Evolutionary conservation across 1,140 invertebrate genomes (phyloP), one percentile per base, ranked within the genome.

Genomic region (Zaprionus camerounensis): DNA sequence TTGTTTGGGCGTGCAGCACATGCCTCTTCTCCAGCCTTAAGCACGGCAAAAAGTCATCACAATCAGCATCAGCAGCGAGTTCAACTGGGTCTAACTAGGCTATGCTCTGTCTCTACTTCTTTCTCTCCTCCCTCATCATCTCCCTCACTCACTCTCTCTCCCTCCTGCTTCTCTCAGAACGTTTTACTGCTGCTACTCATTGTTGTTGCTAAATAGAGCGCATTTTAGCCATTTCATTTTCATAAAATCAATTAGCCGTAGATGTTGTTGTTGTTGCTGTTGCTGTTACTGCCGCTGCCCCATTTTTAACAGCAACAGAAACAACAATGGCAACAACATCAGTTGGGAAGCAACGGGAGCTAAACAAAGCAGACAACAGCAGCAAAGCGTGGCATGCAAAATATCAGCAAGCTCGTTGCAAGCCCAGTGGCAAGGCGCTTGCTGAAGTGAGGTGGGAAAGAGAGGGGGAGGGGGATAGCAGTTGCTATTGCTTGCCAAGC

Each of bases 151-250:
- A 9, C 56, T 46, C 51, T 28, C 44, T 65, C 56, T 31, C 26
- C 22, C 28, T 22, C 61, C 56, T 26, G 26, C 31, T 64, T 17
- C 51, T 24, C 55, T 41, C 17, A 36, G 17, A 26, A 24, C 53
- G 15, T 53, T 22, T 46, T 34, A 24, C 69, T 61, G 17, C 73
- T 9, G 13, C 28, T 13, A 24, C 22, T 49, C 78, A 90, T 85
- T 90, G 81, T 88, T 90, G 81, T 81, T 88, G 85, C 76, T 78
- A 88, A 88, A 88, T 88, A 88, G 85, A 90, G 85, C 85, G 78
- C 80, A 85, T 81, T 88, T 85, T 85, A 81, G 85, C 84, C 84
- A 90, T 90, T 90, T 84, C 81, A 90, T 74, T 76, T 88, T 81
- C 83, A 74, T 78, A 80, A 75, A 77, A 81, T 69, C 68, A 78